Conservation (phyloP, 2,888 invertebrate species). For the Corbicula japonica region DNA sequence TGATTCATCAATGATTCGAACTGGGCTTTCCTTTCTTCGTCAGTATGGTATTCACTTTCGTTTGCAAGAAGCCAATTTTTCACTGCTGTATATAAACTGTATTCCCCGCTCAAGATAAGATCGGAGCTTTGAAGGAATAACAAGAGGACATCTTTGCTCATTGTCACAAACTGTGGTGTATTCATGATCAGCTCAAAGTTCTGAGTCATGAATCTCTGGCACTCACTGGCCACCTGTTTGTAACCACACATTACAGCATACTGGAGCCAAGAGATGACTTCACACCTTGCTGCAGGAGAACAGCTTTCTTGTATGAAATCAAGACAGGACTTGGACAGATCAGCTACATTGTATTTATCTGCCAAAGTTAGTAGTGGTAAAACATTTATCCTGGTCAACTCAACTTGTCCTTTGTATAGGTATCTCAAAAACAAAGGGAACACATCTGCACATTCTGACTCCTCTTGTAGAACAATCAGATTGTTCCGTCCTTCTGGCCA, state of each 20-base stretch:
- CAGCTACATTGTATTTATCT: constrained; percentile 98
- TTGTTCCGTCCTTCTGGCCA: constrained; percentile 97
- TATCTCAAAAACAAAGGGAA: constrained; percentile 96
- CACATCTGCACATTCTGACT: constrained; percentile 93
- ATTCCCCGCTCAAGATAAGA: constrained; percentile 93
- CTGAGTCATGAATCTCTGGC: constrained; percentile 90
- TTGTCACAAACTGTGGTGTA: constrained; percentile 92
- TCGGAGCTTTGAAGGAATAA: constrained; percentile 94
- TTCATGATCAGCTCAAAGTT: constrained; percentile 94
- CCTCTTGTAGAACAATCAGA: constrained; percentile 94
- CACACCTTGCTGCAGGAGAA: constrained; percentile 93
- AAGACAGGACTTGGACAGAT: constrained; percentile 93
- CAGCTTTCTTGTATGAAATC: constrained; percentile 96
- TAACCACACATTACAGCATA: constrained; percentile 95
- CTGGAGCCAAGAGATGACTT: constrained; percentile 96
- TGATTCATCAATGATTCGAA: constrained; percentile 55
- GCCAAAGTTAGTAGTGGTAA: constrained; percentile 95
- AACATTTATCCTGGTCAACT: constrained; percentile 93
- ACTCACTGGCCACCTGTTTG: constrained; percentile 88
- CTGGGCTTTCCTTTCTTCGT: constrained; percentile 1
- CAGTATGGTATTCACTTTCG: constrained; percentile 87
- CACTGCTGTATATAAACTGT: constrained; percentile 92
- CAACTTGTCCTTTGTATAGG: constrained; percentile 91
- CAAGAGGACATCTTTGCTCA: constrained; percentile 93
- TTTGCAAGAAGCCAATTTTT: constrained; percentile 93